Conservation (phyloP, 2,888 invertebrate species). For the Hecatera dysodea region DNA sequence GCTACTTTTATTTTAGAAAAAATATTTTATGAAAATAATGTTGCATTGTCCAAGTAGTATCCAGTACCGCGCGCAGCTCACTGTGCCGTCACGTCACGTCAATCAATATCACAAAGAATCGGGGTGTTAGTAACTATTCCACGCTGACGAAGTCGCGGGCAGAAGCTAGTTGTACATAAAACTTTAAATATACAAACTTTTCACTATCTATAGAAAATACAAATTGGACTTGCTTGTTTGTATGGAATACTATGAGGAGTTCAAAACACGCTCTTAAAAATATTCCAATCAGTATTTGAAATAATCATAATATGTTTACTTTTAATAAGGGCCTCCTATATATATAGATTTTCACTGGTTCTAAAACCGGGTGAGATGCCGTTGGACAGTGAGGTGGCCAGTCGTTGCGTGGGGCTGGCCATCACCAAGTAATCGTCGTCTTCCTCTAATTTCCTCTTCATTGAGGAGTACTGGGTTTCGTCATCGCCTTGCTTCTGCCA, state of each 20-base stretch:
- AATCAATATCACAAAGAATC: no score
- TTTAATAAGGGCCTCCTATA: slow-evolving; percentile 28
- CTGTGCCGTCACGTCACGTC: no score
- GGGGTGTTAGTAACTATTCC: no score
- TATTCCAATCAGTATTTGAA: neutral
- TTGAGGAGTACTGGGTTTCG: slow-evolving; percentile 82
- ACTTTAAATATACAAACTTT: no score
- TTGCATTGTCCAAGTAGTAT: no score
- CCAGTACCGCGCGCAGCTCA: no score
- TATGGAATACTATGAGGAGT: neutral
- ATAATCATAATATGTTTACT: neutral
- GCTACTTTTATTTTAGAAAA: no score
- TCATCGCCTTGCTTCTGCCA: slow-evolving; percentile 81
- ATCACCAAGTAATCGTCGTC: slow-evolving; percentile 86
- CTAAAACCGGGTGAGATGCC: slow-evolving; percentile 85
- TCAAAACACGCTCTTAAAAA: neutral
- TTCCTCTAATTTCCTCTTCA: slow-evolving; percentile 84
- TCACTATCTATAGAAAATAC: no score
- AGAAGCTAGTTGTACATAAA: no score
- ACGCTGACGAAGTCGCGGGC: no score
- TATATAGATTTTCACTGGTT: slow-evolving; percentile 80
- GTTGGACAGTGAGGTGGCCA: slow-evolving; percentile 80
- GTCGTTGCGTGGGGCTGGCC: slow-evolving; percentile 78
- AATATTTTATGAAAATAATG: no score
- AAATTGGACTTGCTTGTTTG: no score